Evolutionary conservation across 2,888 invertebrate species (phyloP).

Genomic region (Muschampia plurimacula): DNA sequence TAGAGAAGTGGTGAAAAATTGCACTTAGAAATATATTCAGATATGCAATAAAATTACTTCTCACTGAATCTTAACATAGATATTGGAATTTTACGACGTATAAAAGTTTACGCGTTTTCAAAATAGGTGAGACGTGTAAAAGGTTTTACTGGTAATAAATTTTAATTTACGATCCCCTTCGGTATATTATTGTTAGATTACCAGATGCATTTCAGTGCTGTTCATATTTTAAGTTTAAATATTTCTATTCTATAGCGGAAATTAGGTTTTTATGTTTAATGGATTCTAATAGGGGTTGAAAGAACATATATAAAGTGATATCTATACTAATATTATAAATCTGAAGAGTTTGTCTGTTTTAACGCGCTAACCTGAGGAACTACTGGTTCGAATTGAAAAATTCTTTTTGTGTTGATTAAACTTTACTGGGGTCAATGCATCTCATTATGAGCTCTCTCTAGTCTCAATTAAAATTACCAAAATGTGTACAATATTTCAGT

Average conservation of each 20-base stretch:
- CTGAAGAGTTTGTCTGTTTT: too few relatives aligned
- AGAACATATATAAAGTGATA: too few relatives aligned
- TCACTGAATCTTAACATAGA: conserved; percentile 37
- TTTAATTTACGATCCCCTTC: conserved; percentile 54
- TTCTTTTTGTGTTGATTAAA: too few relatives aligned
- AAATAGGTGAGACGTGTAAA: conserved; percentile 44
- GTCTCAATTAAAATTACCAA: too few relatives aligned
- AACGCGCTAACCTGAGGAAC: too few relatives aligned
- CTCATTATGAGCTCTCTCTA: too few relatives aligned
- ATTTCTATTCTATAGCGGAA: neutral
- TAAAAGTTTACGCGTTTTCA: conserved; percentile 46
- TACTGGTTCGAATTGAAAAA: too few relatives aligned
- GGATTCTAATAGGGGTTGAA: too few relatives aligned
- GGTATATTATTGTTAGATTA: conserved; percentile 9
- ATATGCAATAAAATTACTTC: conserved; percentile 36
- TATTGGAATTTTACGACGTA: conserved; percentile 40
- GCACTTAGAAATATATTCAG: neutral
- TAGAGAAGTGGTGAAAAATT: neutral
- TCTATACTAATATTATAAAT: too few relatives aligned
- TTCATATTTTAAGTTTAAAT: conserved; percentile 11
- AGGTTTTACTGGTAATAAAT: conserved; percentile 57
- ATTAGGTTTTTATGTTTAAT: neutral
- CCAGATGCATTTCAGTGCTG: neutral
- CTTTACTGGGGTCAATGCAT: too few relatives aligned
- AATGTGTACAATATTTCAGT: too few relatives aligned